Base-by-base conservation (phyloP, 1,140 invertebrate genomes). In the Trissolcus basalis region DNA sequence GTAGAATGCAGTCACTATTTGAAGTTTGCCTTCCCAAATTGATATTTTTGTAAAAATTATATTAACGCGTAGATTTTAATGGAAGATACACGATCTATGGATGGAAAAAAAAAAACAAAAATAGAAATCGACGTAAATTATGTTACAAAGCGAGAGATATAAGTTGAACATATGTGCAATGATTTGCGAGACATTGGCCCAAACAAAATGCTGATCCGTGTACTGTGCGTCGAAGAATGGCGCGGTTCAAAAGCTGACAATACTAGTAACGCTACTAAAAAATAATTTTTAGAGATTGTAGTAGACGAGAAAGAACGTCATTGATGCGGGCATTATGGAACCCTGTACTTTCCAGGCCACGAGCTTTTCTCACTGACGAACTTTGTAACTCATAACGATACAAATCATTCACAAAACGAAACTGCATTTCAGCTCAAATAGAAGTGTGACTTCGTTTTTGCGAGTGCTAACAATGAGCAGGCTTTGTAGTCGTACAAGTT, bases 11-110 rank as follows among this genome's bases (percentile, higher is more conserved):
- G 19, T 27, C 19, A 58, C 54, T 60, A 69, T 82, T 84, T 80
- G 80, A 79, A 77, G 64, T 85, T 85, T 81, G 82, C 83, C 83
- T 86, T 84, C 78, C 78, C 60, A 84, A 88, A 88, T 86, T 85
- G 77, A 84, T 88, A 87, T 87, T 88, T 88, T 88, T 88, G 81
- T 88, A 87, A 85, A 81, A 72, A 85, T 86, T 82, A 79, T 87
- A 85, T 63, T 61, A 19, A 48, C 45, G n/a, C 13, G 27, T 82
- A 72, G 73, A 45, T 43, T 15, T 59, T 43, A 53, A 65, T 36
- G 13, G 35, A 45, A 48, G 4, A 49, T 49, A 45, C 39, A 41
- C 12, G 14, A 39, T 55, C 19, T 47, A 35, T 27, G 9, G 53
- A 43, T 8, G 11, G 12, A 44, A 44, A 44, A n/a, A n/a, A n/a